Base-by-base conservation (phyloP, 2,888 invertebrate genomes). In the Volucella zonaria region DNA sequence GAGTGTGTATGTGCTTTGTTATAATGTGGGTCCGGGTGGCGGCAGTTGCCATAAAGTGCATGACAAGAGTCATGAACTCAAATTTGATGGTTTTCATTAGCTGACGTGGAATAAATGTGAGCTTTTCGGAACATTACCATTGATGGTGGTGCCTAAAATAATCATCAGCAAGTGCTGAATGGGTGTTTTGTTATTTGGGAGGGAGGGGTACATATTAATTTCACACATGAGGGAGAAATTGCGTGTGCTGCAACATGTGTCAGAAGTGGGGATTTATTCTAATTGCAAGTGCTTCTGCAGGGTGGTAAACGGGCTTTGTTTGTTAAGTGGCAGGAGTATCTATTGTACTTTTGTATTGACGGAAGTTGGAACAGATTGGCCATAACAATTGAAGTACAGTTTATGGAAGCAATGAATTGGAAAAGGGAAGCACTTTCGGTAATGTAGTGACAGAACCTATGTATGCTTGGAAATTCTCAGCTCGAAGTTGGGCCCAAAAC, bases 21-120 rank as follows among this genome's bases (percentile, higher is more conserved):
- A 4, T n/a, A 8, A 31, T 38, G 49, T 11, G 58, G 43, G 12
- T 11, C n/a, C n/a, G 40, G 45, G 40, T 15, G 45, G 52, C 62
- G 62, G 43, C 66, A 66, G 45, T 76, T 76, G 67, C 59, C 67
- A 76, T 76, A 76, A 76, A 76, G 54, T 76, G 76, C 76, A 76
- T 76, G 68, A 31, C 61, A 68, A 76, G 76, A 76, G 76, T 76
- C 76, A 68, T 76, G 67, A 76, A 62, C 67, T 61, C 51, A 76
- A 68, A 76, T 76, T 76, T 76, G 64, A 76, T 76, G 76, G 61
- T 68, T 76, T 76, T 76, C 76, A 76, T 76, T 76, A 76, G 76
- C 61, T 51, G 1, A 52, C 14, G 68, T 54, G 31, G 31, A 59
- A 76, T 76, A 76, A 76, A 67, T 43, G 67, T 45, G 64, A 31